Conservation (phyloP, 1,140 invertebrate genomes). For the Reticulitermes speratus region DNA sequence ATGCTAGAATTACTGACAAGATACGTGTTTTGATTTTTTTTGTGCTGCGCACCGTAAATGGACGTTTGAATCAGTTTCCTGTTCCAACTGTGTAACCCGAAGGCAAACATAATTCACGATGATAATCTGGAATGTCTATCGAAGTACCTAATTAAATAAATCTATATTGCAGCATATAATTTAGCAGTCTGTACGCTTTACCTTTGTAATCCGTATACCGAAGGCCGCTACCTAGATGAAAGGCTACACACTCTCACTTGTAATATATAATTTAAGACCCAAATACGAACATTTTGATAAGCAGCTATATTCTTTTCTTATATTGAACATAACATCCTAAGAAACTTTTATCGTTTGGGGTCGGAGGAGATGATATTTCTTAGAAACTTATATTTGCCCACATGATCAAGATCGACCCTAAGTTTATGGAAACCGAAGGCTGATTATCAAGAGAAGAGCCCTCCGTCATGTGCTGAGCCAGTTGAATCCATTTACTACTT, state of each 20-base stretch:
- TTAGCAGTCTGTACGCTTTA: background rate
- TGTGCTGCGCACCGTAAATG: background rate
- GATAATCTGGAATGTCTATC: background rate
- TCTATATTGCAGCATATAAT: background rate
- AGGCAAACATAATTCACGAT: background rate
- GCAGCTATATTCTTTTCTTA: no score
- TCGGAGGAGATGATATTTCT: no score
- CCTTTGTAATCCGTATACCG: background rate
- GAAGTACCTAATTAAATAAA: background rate
- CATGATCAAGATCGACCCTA: no score
- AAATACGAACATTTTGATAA: no score
- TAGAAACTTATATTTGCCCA: no score
- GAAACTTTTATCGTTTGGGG: no score
- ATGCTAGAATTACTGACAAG: background rate
- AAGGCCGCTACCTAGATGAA: background rate
- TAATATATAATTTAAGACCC: no score
- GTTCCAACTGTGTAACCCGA: background rate
- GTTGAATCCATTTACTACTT: no score
- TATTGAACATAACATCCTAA: no score
- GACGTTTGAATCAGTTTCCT: background rate
- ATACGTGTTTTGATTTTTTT: background rate
- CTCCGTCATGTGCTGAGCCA: no score
- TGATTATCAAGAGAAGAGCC: no score
- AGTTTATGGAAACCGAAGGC: no score
- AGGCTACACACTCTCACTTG: background rate